These are phyloP conservation scores for Alsophila aescularia DNA, from an alignment of 2,888 invertebrate genomes.

Conservation along the genomic window DNA sequence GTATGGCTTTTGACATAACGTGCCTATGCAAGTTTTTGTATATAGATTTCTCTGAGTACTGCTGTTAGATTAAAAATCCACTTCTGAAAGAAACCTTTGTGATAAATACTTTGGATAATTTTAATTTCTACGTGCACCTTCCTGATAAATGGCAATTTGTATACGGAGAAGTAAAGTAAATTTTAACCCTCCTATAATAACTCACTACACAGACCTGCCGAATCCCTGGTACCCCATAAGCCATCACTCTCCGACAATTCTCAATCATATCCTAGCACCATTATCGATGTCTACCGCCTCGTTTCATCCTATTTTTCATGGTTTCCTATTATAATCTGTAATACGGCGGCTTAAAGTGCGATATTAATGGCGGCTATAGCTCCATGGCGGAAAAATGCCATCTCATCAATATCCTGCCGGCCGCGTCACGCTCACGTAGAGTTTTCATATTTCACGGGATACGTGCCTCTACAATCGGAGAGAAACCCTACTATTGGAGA, in stretches of 20 bases:
- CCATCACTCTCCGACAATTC: background rate
- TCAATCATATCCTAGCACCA: constrained; percentile 2
- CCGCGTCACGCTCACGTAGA: constrained; percentile 18
- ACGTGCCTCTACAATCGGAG: background rate
- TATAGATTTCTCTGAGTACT: too few relatives aligned
- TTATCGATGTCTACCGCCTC: constrained; percentile 17
- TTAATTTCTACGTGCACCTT: too few relatives aligned
- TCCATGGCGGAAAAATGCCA: constrained; percentile 20
- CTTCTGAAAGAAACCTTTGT: too few relatives aligned
- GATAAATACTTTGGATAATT: too few relatives aligned
- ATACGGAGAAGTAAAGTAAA: too few relatives aligned
- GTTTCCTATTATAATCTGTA: constrained; percentile 22
- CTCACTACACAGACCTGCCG: too few relatives aligned
- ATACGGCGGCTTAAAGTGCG: constrained; percentile 11
- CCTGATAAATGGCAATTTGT: too few relatives aligned
- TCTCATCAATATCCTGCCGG: constrained; percentile 31
- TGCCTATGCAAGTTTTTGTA: too few relatives aligned
- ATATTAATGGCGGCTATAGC: constrained; percentile 31
- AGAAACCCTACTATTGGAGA: background rate
- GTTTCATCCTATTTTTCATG: constrained; percentile 26
- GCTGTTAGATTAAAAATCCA: too few relatives aligned
- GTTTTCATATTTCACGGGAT: constrained; percentile 23
- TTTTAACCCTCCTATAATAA: too few relatives aligned
- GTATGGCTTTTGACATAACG: too few relatives aligned
- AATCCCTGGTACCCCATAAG: background rate